Evolutionary conservation across 1,140 invertebrate species (phyloP).

Genomic region (Nymphalis io): DNA sequence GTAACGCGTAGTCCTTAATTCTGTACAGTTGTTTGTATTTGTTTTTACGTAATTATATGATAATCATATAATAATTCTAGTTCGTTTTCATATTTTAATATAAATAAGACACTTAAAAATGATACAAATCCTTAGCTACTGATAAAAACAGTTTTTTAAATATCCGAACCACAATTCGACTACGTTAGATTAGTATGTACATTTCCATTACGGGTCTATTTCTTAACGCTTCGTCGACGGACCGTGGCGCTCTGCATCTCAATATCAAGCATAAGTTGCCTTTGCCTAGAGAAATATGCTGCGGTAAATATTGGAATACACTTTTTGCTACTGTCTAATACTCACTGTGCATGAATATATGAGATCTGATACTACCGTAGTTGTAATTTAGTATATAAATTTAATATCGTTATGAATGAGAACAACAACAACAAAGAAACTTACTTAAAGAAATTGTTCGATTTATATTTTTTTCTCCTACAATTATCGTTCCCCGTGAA

Average conservation of each 20-base stretch:
- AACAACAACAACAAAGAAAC: too few species aligned
- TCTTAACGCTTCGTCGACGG: constrained; percentile 62
- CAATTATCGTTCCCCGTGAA: too few species aligned
- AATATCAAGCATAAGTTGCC: constrained; percentile 38
- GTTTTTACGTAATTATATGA: too few species aligned
- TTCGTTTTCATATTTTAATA: too few species aligned
- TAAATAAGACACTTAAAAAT: neutral
- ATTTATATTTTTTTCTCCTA: too few species aligned
- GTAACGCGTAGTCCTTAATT: too few species aligned
- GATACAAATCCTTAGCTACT: neutral
- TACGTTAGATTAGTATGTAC: constrained; percentile 38
- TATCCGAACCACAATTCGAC: constrained; percentile 23
- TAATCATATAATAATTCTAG: too few species aligned
- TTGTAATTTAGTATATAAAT: neutral
- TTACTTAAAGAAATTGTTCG: too few species aligned
- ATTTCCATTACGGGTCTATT: constrained; percentile 57
- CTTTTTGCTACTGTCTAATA: constrained; percentile 12
- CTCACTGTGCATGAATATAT: constrained; percentile 9
- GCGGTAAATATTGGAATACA: neutral
- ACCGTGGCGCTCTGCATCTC: constrained; percentile 53
- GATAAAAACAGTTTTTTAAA: neutral
- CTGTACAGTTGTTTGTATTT: neutral
- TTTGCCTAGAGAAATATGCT: constrained; percentile 31
- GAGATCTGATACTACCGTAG: neutral
- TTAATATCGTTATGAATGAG: too few species aligned